Evolutionary conservation across 2,888 invertebrate genomes (phyloP).

Genomic region (Drosophila mayaguana): DNA sequence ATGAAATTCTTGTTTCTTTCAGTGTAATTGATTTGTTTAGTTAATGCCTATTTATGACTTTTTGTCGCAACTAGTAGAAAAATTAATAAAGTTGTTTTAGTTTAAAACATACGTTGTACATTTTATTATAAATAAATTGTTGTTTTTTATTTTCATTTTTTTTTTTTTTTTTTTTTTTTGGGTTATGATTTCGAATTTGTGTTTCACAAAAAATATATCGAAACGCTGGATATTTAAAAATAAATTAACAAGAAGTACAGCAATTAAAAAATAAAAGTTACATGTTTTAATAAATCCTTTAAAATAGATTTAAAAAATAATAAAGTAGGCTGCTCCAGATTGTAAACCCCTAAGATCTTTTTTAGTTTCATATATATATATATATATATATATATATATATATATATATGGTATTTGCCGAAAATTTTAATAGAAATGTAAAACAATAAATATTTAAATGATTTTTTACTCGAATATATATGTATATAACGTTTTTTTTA

Average conservation of each 20-base stretch:
- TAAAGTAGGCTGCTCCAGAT: slow-evolving; percentile 38
- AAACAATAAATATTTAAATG: slow-evolving; percentile 65
- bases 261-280: slow-evolving; percentile 50
- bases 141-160: slow-evolving; percentile 10
- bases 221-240: slow-evolving; percentile 56
- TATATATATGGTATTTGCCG: slow-evolving; percentile 4
- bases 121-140: slow-evolving; percentile 62
- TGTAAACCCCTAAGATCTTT: slow-evolving; percentile 38
- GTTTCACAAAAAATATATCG: slow-evolving; percentile 18
- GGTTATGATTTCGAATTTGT: slow-evolving; percentile 27
- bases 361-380: slow-evolving; percentile 10
- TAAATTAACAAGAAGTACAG: slow-evolving; percentile 69
- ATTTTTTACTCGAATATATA: slow-evolving; percentile 67
- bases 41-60: slow-evolving; percentile 76
- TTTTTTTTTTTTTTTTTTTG: slow-evolving; percentile 9
- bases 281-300: slow-evolving; percentile 37
- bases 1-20: slow-evolving; percentile 15
- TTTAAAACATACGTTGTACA: slow-evolving; percentile 70
- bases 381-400: not conserved
- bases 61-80: slow-evolving; percentile 75
- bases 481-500: slow-evolving; percentile 56
- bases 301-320: slow-evolving; percentile 28
- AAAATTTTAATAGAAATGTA: slow-evolving; percentile 30
- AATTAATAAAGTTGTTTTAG: slow-evolving; percentile 49
- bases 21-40: slow-evolving; percentile 46